phyloP scores from a whole-genome alignment of 2,113 vertebrate genomes.

The Tyto alba region DNA sequence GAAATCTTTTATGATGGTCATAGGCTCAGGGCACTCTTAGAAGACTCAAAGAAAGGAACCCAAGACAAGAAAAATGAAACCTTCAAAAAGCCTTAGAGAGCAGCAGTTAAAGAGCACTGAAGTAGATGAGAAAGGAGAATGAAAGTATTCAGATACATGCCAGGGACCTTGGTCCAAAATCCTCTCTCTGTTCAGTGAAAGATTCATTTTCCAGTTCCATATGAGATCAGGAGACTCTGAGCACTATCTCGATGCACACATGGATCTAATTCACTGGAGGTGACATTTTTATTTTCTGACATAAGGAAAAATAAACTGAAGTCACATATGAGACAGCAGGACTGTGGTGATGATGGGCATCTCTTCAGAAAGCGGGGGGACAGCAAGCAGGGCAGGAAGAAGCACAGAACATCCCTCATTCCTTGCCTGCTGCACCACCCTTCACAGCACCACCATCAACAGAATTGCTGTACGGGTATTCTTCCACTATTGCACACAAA shows the following conservation, averaged over 20 bases:
- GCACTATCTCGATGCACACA: neutral
- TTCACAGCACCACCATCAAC: neutral
- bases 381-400: neutral
- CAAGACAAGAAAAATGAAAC: neutral
- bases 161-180: neutral
- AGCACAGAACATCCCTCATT: neutral
- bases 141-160: neutral
- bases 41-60: neutral
- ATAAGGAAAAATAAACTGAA: neutral
- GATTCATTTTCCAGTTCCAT: neutral
- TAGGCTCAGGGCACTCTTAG: neutral
- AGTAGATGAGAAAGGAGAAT: neutral
- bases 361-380: neutral
- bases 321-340: rapidly evolving
- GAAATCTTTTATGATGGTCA: neutral
- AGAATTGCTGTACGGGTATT: rapidly evolving
- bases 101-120: neutral
- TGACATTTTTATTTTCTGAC: neutral
- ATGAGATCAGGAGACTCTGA: neutral
- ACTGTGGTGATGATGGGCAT: neutral
- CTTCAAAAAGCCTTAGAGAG: neutral
- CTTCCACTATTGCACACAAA: neutral
- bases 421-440: neutral
- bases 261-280: neutral
- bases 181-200: neutral